Conservation (phyloP, 1,140 invertebrate genomes). For the Zaprionus vittiger region DNA sequence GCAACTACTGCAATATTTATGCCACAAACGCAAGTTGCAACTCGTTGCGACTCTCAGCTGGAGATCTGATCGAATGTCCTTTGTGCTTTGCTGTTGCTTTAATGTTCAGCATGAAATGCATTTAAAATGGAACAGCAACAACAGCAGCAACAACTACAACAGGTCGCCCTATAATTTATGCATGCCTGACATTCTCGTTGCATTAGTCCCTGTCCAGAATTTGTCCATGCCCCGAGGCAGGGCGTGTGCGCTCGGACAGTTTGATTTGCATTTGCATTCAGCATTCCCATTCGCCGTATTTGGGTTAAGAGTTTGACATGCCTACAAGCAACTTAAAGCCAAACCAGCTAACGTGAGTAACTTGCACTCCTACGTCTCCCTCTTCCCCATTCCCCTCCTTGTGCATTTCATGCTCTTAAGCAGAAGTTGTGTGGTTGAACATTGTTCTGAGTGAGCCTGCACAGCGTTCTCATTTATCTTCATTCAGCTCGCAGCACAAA, state of each 20-base stretch:
- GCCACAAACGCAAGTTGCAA: background rate
- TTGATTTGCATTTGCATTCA: constrained; percentile 49
- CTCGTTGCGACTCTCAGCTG: background rate
- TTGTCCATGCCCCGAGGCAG: background rate
- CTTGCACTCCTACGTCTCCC: background rate
- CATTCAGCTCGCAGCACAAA: constrained; percentile 23
- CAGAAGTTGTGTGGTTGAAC: background rate
- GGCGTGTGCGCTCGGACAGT: constrained; percentile 36
- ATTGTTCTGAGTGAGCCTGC: background rate
- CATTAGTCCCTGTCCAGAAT: constrained; percentile 30
- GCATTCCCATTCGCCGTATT: constrained; percentile 27
- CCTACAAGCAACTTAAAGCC: constrained; percentile 25
- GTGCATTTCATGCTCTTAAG: background rate
- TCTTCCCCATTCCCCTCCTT: background rate
- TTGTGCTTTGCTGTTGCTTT: constrained; percentile 39
- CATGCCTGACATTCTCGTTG: constrained; percentile 34
- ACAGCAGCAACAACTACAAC: constrained; percentile 1
- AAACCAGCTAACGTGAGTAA: background rate
- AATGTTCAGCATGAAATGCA: constrained; percentile 57
- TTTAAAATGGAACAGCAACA: constrained; percentile 52
- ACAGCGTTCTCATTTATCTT: constrained; percentile 37
- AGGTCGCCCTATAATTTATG: constrained; percentile 42
- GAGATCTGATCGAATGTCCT: constrained; percentile 33
- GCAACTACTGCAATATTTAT: constrained; percentile 29
- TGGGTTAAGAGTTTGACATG: constrained; percentile 32